phyloP scores from a whole-genome alignment of 2,888 invertebrate genomes.

The Campoplex capitator region DNA sequence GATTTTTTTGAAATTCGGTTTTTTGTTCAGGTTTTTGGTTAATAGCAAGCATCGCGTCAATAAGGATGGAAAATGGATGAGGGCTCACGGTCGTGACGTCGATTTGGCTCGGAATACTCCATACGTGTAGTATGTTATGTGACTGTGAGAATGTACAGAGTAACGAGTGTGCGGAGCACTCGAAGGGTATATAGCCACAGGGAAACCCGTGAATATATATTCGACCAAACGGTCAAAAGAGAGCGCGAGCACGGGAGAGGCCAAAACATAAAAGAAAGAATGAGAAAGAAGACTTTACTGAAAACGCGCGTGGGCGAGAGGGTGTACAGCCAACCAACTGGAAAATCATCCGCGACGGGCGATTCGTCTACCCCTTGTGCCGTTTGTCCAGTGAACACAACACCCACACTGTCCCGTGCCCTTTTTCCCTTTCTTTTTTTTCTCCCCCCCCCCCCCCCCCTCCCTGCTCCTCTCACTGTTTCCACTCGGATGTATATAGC shows the following conservation, averaged over 20 bases:
- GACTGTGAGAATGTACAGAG: conserved; percentile 36
- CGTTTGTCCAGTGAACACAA: conserved; percentile 63
- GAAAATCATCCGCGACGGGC: conserved; percentile 80
- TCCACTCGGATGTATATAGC: conserved; percentile 29
- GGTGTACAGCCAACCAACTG: conserved; percentile 75
- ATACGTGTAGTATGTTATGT: conserved; percentile 20
- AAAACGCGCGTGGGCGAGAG: conserved; percentile 65
- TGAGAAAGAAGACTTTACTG: conserved; percentile 44
- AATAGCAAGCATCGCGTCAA: not conserved
- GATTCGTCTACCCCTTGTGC: conserved; percentile 72
- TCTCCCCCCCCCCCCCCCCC: not conserved
- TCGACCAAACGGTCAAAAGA: conserved; percentile 44
- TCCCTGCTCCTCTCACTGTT: conserved; percentile 13
- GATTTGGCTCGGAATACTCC: conserved; percentile 28
- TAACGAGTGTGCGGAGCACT: conserved; percentile 43
- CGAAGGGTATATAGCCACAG: conserved; percentile 28
- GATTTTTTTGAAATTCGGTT: too few species aligned
- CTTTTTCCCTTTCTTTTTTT: conserved; percentile 33
- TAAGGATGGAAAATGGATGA: not conserved
- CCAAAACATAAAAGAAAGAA: conserved; percentile 37
- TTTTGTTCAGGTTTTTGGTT: not conserved
- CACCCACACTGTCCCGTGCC: conserved; percentile 35
- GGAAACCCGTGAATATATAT: conserved; percentile 59
- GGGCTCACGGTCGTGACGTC: not conserved
- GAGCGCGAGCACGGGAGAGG: not conserved